Evolutionary conservation across 1,140 invertebrate genomes (phyloP), one percentile per base, ranked within the genome.

Genomic region (Dolichoris vasculosae): DNA sequence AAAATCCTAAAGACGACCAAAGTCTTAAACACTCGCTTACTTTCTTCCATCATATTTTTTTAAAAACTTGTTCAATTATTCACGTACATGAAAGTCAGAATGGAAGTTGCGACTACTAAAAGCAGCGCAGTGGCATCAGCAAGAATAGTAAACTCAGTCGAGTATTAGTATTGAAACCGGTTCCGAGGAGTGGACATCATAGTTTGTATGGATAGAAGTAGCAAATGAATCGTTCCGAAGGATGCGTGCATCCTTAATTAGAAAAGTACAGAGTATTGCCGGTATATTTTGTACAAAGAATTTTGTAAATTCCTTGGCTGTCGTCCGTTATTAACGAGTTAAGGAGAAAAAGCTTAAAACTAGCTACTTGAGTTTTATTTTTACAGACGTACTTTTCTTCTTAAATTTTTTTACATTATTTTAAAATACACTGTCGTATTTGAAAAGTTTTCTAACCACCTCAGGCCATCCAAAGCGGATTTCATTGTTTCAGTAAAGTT

Each of bases 401-500:
- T 83, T 76, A 23, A 15, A 17, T 59, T 23, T 83, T 48, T 77
- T 77, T 30, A 32, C 40, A 35, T 64, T 48, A 30, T 38, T 77
- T 83, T 83, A 48, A 83, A 83, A 77, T 43, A 46, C 67, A 64
- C 6, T 38, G 81, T 43, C 63, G 75, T 30, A 63, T 32, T 26
- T 46, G 48, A 63, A 81, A 85, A 81, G 38, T 86, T 86, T 82
- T 23, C 26, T 63, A 40, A 82, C n/a, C 69, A 48, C 13, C 51
- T 23, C 8, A 38, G 40, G 48, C 73, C 9, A 81, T 64, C n/a
- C 73, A 64, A 77, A 86, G 63, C 55, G 55, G 71, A 82, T 82
- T 86, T 86, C 79, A 86, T 82, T 86, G 84, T 86, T 46, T 43
- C 73, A 30, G 59, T 73, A 40, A 86, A 82, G 78, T 86, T 86